Evolutionary conservation across 37 sponge, comb jelly and placozoan species (phyloP).

Genomic region (Aphrocallistes beatrix): DNA sequence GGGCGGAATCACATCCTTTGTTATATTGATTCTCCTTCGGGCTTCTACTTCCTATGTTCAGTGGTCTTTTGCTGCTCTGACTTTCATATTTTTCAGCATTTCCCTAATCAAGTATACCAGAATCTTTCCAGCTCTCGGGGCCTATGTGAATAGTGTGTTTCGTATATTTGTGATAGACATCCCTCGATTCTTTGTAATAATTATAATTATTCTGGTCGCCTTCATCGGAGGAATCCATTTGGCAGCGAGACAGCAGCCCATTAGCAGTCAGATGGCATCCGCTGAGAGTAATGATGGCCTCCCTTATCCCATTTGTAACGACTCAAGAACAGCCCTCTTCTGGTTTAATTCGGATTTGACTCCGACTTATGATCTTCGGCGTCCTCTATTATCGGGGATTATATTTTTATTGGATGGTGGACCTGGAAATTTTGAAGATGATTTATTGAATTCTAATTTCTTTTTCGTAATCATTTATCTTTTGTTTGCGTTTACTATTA

Average conservation of each 20-base stretch:
- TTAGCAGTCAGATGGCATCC: too few relatives aligned
- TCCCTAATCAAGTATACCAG: background rate
- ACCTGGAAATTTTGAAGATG: background rate
- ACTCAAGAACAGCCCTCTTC: background rate
- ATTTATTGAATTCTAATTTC: background rate
- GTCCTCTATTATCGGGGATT: background rate
- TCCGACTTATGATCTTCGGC: background rate
- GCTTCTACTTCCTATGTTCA: background rate
- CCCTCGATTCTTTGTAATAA: background rate
- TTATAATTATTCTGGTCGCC: background rate
- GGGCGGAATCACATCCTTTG: background rate
- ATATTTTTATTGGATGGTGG: background rate
- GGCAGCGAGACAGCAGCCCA: constrained; percentile 15
- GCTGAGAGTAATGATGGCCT: background rate
- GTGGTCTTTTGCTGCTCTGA: background rate
- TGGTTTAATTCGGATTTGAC: background rate
- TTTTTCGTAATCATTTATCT: background rate
- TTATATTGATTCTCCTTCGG: background rate
- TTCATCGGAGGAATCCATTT: background rate
- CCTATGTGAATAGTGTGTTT: background rate
- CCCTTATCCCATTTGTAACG: background rate
- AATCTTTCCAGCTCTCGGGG: background rate
- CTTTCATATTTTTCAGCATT: background rate
- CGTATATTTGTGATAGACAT: background rate
- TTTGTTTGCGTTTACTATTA: background rate